Base-by-base conservation (phyloP, 2,797 vertebrate species). In the Sitta carolinensis region DNA sequence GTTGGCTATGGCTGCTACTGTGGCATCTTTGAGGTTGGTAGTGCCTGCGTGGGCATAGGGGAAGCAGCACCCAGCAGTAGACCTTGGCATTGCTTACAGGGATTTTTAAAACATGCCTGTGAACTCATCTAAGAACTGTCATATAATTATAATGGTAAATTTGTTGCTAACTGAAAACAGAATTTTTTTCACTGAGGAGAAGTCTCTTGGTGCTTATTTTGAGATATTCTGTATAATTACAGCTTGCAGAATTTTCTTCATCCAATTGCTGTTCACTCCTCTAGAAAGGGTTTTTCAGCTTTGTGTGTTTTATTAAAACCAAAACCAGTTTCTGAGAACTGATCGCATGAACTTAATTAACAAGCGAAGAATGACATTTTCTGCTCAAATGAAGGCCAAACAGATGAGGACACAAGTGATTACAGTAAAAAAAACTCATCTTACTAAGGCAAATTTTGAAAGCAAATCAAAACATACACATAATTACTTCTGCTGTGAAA, bases 201-300 rank as follows among this genome's bases (percentile, higher is more conserved):
- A 93, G 74, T 94, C 87, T 96, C 89, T 90, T 85, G 74, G 34
- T 95, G 69, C 61, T 95, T 94, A 55, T 95, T 97, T 96, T 79
- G 88, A 96, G 95, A 81, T 92, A 75, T 40, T 86, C 78, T 85
- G 50, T 87, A 32, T 89, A 96, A 96, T 95, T 95, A 96, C 58
- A 64, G 45, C 50, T 93, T 87, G 34, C 51, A 93, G 61, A 94
- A 93, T 66, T 52, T 57, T 29, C 10, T 50, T 47, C 38, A 45
- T 16, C 45, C 34, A 75, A 58, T 94, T 96, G 58, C 51, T 92
- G 34, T 94, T 90, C 62, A 58, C 42, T 81, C 66, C 47, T 80
- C 58, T 81, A 68, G 48, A 85, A 79, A 88, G 68, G 11, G 17
- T 43, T 91, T 90, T 81, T 73, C 80, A 89, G 63, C 38, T 63